Conservation (phyloP, 2,797 vertebrate genomes). For the Sebastes kiyomatsui region DNA sequence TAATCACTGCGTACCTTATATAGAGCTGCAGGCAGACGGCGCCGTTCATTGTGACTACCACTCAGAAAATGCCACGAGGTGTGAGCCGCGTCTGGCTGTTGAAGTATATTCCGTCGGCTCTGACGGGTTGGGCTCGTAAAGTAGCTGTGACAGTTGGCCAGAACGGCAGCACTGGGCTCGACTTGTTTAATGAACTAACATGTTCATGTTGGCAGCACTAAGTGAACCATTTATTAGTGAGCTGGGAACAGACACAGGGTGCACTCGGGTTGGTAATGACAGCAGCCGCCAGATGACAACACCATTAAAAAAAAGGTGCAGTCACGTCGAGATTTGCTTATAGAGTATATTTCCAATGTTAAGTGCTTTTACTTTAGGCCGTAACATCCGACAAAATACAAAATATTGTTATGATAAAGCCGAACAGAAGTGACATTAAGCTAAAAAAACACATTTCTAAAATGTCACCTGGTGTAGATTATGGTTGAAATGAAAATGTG, state of each 20-base stretch:
- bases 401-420: neutral
- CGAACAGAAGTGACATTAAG: neutral
- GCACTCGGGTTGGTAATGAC: slow-evolving; percentile 62
- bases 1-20: slow-evolving; percentile 59
- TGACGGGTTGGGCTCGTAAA: slow-evolving; percentile 57
- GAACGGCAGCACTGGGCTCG: slow-evolving; percentile 55
- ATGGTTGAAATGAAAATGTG: neutral
- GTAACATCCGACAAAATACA: neutral
- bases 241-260: slow-evolving; percentile 58
- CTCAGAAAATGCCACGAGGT: slow-evolving; percentile 37
- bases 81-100: slow-evolving; percentile 29
- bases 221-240: slow-evolving; percentile 78
- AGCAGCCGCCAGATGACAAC: slow-evolving; percentile 60
- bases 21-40: slow-evolving; percentile 48
- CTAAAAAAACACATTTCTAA: neutral
- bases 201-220: slow-evolving; percentile 74
- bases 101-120: slow-evolving; percentile 26
- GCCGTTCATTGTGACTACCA: slow-evolving; percentile 48
- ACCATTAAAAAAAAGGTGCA: neutral
- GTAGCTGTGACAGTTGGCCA: slow-evolving; percentile 78
- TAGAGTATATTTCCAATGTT: neutral
- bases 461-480: neutral
- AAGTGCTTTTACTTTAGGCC: neutral
- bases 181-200: slow-evolving; percentile 80
- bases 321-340: neutral